Conservation (phyloP, 2,797 vertebrate genomes). For the Brachymystax lenok region DNA sequence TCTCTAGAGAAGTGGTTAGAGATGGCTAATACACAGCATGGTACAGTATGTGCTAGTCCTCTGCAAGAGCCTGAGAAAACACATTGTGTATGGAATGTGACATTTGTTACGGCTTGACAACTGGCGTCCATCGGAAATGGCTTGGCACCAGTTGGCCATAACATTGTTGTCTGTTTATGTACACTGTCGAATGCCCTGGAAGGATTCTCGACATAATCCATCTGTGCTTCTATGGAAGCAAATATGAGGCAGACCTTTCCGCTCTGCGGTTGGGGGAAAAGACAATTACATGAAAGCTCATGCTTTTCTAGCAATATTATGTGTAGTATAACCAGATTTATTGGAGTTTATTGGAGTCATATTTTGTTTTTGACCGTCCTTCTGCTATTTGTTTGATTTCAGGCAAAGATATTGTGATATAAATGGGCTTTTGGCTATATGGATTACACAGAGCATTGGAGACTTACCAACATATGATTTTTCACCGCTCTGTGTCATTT, state of each 20-base stretch:
- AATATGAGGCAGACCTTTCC: slow-evolving; percentile 67
- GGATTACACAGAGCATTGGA: too few relatives aligned
- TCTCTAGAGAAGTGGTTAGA: slow-evolving; percentile 21
- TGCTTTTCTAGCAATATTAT: too few relatives aligned
- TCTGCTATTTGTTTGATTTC: too few relatives aligned
- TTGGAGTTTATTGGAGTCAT: too few relatives aligned
- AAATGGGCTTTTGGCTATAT: too few relatives aligned
- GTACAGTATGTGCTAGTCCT: slow-evolving; percentile 43
- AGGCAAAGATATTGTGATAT: too few relatives aligned
- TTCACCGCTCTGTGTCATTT: too few relatives aligned
- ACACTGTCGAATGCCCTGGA: slow-evolving; percentile 60
- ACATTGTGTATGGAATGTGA: slow-evolving; percentile 55
- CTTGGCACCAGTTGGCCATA: slow-evolving; percentile 68
- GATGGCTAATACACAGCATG: background rate
- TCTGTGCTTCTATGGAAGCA: slow-evolving; percentile 59
- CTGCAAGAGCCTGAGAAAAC: slow-evolving; percentile 59
- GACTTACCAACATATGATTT: too few relatives aligned
- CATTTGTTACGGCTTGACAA: slow-evolving; percentile 62
- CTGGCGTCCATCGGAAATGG: slow-evolving; percentile 66
- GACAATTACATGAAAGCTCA: slow-evolving; percentile 58
- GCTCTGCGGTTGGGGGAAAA: slow-evolving; percentile 51
- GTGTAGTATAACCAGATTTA: too few relatives aligned
- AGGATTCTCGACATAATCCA: slow-evolving; percentile 65
- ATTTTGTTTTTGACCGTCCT: too few relatives aligned
- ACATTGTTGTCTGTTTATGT: slow-evolving; percentile 70